Evolutionary conservation across 2,888 invertebrate genomes (phyloP), one percentile per base, ranked within the genome.

Genomic region (Diachrysia chrysitis): DNA sequence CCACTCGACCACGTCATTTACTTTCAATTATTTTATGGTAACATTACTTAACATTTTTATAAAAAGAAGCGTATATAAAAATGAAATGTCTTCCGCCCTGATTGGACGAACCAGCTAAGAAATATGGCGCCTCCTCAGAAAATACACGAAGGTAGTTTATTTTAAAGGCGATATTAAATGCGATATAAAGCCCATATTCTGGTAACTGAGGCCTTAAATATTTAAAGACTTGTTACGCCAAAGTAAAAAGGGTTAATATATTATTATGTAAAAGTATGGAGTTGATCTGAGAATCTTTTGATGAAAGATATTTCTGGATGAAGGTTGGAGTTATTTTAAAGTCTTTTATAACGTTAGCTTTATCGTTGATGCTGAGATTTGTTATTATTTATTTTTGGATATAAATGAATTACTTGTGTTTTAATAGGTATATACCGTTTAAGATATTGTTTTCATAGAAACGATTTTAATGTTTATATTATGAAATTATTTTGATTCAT

Each of bases 111-210:
- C 48, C 19, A 14, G 19, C 21, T 51, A 10, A 80, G 74, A 80
- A 74, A 79, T 71, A 83, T 84, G 62, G 71, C 74, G 61, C 61
- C 73, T 75, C 63, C 76, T 71, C 67, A 73, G 72, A 76, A 74
- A 80, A 71, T 78, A 78, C 76, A 80, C 63, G 59, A 61, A 63
- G 76, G 67, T 72, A 76, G 67, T 80, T 74, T 71, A 79, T 83
- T 84, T 76, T 75, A 69, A 68, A 72, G 75, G 64, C 66, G 58
- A 75, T 61, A 68, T 25, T 66, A 70, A 79, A 76, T 73, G 74
- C 76, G 72, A 73, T 71, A 76, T 79, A 78, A 76, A 73, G 66
- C 56, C 35, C 69, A 68, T 73, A 78, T 77, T 76, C 66, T 71
- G 73, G 58, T 58, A 71, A 69, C 59, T 63, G 58, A 57, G 57